Conservation (phyloP, 1,140 invertebrate genomes). For the Brachionus paranguensis region DNA sequence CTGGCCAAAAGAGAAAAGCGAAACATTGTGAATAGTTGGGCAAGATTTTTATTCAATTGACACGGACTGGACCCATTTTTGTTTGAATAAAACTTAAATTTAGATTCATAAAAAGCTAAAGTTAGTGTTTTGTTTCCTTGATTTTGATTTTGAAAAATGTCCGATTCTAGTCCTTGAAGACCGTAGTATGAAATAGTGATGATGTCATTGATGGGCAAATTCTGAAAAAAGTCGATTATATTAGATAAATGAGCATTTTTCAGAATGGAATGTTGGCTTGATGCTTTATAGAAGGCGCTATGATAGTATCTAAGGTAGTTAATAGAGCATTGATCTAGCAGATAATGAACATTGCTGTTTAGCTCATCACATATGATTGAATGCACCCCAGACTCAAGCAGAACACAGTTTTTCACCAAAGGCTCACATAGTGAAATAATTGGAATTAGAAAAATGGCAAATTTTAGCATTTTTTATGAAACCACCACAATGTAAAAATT, state of each 20-base stretch:
- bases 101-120: neutral
- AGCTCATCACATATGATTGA: neutral
- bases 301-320: neutral
- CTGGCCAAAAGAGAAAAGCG: neutral
- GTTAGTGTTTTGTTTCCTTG: neutral
- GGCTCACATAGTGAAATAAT: neutral
- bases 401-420: neutral
- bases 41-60: neutral
- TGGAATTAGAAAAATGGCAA: neutral
- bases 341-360: neutral
- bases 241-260: neutral
- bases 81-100: neutral
- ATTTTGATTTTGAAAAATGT: neutral
- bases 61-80: neutral
- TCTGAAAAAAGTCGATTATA: neutral
- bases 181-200: neutral
- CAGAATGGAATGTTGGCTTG: neutral
- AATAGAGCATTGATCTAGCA: neutral
- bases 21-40: neutral
- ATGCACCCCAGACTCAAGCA: neutral
- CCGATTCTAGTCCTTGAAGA: neutral
- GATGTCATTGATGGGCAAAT: neutral
- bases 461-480: neutral
- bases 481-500: no score
- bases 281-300: neutral